phyloP scores from a whole-genome alignment of 2,888 invertebrate genomes.

The Quadroppia sp. region DNA sequence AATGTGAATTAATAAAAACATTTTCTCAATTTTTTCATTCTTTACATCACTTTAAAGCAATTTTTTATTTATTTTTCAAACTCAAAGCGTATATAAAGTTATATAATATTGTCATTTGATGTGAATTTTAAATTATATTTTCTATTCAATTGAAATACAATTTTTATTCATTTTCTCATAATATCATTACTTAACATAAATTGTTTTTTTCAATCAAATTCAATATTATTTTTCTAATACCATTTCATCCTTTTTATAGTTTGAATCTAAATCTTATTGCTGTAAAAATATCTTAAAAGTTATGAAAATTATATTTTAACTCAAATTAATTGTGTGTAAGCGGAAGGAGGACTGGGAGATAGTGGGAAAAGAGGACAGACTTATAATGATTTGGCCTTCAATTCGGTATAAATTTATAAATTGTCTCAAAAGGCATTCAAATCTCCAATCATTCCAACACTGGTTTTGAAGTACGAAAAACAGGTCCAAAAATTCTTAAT shows the following conservation, averaged over 20 bases:
- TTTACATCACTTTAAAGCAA: no score
- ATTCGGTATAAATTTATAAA: constrained; percentile 15
- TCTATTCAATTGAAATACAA: neutral
- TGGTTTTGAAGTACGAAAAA: constrained; percentile 14
- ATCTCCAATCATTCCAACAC: neutral
- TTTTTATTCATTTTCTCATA: neutral
- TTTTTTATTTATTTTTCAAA: no score
- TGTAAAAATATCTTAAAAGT: neutral
- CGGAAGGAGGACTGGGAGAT: constrained; percentile 16
- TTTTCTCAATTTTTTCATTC: no score
- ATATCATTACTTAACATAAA: neutral
- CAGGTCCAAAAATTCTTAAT: constrained; percentile 23
- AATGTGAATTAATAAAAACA: no score
- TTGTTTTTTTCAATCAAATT: no score
- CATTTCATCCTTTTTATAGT: neutral
- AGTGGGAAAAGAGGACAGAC: constrained; percentile 14
- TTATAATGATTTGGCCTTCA: constrained; percentile 31
- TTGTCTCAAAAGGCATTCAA: neutral
- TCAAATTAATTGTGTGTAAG: neutral
- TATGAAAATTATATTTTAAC: neutral
- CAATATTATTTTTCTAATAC: no score
- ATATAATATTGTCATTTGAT: neutral
- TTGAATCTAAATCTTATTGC: neutral
- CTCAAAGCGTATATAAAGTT: no score
- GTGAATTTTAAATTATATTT: neutral